These are phyloP conservation scores for Gobius niger DNA, from an alignment of 2,113 vertebrate genomes.

Conservation along the genomic window DNA sequence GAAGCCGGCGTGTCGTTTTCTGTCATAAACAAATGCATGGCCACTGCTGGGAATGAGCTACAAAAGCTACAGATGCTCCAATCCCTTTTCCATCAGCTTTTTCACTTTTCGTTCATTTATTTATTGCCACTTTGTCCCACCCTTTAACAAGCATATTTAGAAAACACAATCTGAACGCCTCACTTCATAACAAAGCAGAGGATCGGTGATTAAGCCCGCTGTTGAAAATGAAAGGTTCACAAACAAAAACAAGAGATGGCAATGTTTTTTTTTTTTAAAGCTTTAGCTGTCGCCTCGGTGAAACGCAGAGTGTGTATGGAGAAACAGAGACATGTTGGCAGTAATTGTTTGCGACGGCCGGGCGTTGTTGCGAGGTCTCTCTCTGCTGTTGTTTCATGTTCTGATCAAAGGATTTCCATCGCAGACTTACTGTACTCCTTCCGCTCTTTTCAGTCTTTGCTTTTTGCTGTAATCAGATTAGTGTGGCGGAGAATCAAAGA, in stretches of 20 bases:
- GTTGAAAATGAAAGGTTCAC: slow-evolving; percentile 12
- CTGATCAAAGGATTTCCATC: slow-evolving; percentile 59
- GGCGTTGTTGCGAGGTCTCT: slow-evolving; percentile 44
- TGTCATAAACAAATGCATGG: no score
- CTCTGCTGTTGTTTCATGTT: slow-evolving; percentile 48
- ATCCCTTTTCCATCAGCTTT: slow-evolving; percentile 36
- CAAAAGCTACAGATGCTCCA: no score
- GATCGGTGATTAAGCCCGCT: not conserved
- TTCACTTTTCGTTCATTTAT: slow-evolving; percentile 8
- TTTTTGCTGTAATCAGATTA: slow-evolving; percentile 8
- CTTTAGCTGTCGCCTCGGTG: slow-evolving; percentile 44
- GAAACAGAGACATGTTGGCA: slow-evolving; percentile 47
- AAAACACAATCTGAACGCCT: no score
- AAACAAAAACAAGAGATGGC: slow-evolving; percentile 58
- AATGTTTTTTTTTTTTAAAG: slow-evolving; percentile 55
- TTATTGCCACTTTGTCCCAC: no score
- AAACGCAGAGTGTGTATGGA: slow-evolving; percentile 42
- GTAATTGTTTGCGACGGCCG: slow-evolving; percentile 64
- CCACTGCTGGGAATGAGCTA: no score
- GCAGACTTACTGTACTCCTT: slow-evolving; percentile 20
- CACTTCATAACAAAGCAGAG: no score
- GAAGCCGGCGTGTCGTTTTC: no score
- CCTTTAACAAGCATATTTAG: no score
- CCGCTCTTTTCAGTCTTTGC: slow-evolving; percentile 17
- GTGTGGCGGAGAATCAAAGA: slow-evolving; percentile 18